A percentile compares a stretch with the other conserved stretches of the same genome.
phyloP scores from a whole-genome alignment of 2,113 vertebrate genomes.

The Dipodomys stephensi region DNA sequence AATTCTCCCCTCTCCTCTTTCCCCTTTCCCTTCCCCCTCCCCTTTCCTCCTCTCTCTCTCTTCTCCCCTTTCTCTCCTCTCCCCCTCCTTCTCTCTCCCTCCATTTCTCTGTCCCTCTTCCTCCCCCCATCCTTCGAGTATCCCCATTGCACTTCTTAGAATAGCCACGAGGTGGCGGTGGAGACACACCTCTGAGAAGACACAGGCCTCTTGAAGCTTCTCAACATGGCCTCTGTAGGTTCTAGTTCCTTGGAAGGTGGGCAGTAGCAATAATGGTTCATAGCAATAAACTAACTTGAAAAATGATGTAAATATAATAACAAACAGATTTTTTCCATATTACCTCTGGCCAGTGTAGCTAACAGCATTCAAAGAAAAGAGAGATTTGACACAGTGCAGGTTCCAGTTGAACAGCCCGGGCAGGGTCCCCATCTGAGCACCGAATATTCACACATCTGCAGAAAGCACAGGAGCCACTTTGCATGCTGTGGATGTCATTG shows the following conservation, averaged over 20 bases:
- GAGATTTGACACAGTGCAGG: neutral
- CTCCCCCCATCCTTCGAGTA: too few relatives aligned
- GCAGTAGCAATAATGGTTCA: neutral
- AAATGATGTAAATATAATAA: neutral
- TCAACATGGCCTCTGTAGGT: neutral
- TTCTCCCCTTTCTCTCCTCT: too few relatives aligned
- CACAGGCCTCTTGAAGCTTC: too few relatives aligned
- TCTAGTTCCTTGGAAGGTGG: neutral
- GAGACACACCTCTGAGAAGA: constrained; percentile 1
- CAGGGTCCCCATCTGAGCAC: neutral
- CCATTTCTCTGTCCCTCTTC: too few relatives aligned
- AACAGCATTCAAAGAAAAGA: neutral
- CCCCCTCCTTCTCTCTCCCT: too few relatives aligned
- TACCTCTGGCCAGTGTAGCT: neutral
- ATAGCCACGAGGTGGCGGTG: constrained; percentile 63
- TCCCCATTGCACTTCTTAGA: neutral
- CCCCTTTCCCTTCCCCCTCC: too few relatives aligned
- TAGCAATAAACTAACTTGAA: neutral
- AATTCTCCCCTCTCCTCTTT: too few relatives aligned
- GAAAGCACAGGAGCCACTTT: neutral
- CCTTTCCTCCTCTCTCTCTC: too few relatives aligned
- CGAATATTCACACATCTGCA: neutral
- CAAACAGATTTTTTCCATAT: neutral
- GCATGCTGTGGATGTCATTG: neutral
- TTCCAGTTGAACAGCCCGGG: neutral